Conservation (phyloP, 2,113 vertebrate genomes). For the Pelobates fuscus region DNA sequence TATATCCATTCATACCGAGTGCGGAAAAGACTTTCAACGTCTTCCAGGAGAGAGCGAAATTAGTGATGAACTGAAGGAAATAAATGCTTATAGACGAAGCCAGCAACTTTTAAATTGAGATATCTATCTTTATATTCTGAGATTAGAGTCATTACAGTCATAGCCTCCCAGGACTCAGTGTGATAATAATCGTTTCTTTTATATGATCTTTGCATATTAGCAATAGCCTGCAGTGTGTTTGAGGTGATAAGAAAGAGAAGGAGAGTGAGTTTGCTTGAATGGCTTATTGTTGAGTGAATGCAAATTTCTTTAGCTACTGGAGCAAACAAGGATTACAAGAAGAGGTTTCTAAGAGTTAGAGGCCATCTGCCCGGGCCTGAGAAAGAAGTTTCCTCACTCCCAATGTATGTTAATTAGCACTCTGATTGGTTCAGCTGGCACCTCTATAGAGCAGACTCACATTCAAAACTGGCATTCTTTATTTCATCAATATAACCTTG, state of each 20-base stretch:
- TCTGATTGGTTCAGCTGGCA: constrained; percentile 67
- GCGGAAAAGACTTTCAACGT: constrained; percentile 3
- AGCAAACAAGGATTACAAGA: constrained; percentile 67
- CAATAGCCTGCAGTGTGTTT: constrained; percentile 51
- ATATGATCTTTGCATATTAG: constrained; percentile 55
- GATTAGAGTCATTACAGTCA: constrained; percentile 21
- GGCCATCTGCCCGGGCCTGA: constrained; percentile 69
- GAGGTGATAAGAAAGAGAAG: constrained; percentile 59
- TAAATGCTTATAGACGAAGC: constrained; percentile 16
- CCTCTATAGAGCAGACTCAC: constrained; percentile 57
- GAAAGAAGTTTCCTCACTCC: constrained; percentile 67
- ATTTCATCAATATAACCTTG: constrained; percentile 58
- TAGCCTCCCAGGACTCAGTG: constrained; percentile 45
- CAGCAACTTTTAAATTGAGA: constrained; percentile 29
- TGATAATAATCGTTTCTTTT: constrained; percentile 61
- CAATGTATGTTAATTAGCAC: constrained; percentile 68
- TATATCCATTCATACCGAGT: too few species aligned
- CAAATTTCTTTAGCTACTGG: constrained; percentile 62
- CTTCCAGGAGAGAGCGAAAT: not conserved
- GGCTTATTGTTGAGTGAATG: constrained; percentile 65
- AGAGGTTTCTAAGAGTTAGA: constrained; percentile 65
- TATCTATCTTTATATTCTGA: constrained; percentile 35
- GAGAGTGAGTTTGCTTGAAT: constrained; percentile 60
- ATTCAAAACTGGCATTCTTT: too few species aligned
- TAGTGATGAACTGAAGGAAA: constrained; percentile 13